Evolutionary conservation across 2,113 vertebrate species (phyloP).

Genomic region (Sula dactylatra): DNA sequence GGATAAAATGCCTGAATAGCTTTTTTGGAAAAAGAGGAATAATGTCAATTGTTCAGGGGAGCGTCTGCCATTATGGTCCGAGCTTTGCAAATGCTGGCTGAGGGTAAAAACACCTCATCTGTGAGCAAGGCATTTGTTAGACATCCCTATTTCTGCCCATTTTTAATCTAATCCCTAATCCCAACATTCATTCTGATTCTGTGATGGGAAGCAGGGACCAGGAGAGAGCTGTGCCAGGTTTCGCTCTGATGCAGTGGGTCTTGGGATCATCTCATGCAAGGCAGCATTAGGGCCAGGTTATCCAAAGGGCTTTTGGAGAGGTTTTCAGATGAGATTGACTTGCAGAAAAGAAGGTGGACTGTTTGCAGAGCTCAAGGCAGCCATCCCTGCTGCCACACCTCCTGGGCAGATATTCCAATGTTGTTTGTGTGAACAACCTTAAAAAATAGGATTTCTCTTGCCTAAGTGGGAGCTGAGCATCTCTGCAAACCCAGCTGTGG

Average conservation of each 20-base stretch:
- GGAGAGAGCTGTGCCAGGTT: not conserved
- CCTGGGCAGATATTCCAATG: not conserved
- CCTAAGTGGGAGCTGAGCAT: not conserved
- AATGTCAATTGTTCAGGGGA: not conserved
- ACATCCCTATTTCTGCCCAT: not conserved
- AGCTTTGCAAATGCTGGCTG: not conserved
- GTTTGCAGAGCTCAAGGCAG: not conserved
- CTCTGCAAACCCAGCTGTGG: not conserved
- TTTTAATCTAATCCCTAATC: not conserved
- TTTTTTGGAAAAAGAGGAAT: not conserved
- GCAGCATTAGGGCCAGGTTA: not conserved
- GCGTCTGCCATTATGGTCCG: not conserved
- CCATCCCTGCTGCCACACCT: not conserved
- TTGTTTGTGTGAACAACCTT: not conserved
- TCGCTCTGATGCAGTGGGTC: not conserved
- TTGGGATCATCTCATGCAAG: not conserved
- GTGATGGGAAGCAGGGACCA: not conserved
- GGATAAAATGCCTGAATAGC: not conserved
- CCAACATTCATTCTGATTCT: not conserved
- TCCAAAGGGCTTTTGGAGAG: not conserved
- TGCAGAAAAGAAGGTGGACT: not conserved
- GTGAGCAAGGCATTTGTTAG: not conserved
- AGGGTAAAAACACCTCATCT: not conserved
- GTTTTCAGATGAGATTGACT: not conserved
- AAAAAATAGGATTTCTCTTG: not conserved